Base-by-base conservation (phyloP, 2,797 vertebrate species). In the Spinibarbus caldwelli region DNA sequence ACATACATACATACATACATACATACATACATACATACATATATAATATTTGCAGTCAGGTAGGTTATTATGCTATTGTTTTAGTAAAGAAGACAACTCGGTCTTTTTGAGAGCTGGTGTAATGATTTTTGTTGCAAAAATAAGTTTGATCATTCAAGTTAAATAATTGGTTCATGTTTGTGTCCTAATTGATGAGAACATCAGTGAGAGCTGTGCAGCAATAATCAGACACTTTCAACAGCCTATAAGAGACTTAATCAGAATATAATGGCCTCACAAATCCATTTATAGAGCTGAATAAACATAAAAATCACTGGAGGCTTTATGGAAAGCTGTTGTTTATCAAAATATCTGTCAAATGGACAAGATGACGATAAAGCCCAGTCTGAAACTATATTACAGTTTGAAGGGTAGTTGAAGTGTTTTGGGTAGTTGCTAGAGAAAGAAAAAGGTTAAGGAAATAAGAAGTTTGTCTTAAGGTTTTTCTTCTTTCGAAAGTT, bases 141-240 rank as follows among this genome's bases (percentile, higher is more conserved):
- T 57, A 64, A 11, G 38, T 71, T 54, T 82, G 26, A 66, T 78
- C 9, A 10, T 57, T 79, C 47, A 57, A n/a, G 23, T n/a, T 72
- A 79, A 59, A 84, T 62, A 71, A 88, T 83, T 87, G 66, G 19
- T 78, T 85, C 29, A 57, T 85, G 64, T 79, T 81, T 78, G 34
- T 4, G 6, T 70, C 14, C 9, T 86, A 77, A 86, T 88, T 89
- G 86, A 68, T 47, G 52, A 34, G 45, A 71, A 72, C 49, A 72
- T 83, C 49, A 83, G 41, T 68, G 49, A 45, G 67, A 75, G 73
- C 49, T 57, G 31, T 29, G 43, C 36, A 43, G 57, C 19, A 78
- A 71, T 84, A 85, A 86, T 80, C 64, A 72, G 70, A 72, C 64
- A 45, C 54, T 85, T 86, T 86, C 43, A 82, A 41, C 54, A 41